Evolutionary conservation across 2,113 vertebrate genomes (phyloP), one percentile per base, ranked within the genome.

Genomic region (Anas platyrhynchos): DNA sequence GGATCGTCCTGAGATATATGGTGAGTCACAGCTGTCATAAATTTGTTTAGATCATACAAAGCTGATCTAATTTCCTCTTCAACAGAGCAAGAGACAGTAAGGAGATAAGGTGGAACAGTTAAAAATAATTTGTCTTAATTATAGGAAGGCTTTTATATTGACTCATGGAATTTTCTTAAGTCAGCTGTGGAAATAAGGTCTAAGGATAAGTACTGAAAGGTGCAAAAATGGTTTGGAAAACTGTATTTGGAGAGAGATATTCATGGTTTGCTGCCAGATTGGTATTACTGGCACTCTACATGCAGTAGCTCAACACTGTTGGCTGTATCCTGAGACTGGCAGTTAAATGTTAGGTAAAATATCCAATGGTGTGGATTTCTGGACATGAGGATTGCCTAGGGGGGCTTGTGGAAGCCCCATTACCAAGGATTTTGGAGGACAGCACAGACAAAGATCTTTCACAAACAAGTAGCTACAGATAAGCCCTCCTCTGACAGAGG

Each of bases 51-150:
- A 81, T 76, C 50, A 20, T 38, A 71, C 25, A 58, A 66, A 81
- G 61, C 26, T 76, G 58, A 71, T 76, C 52, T 85, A 55, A 84
- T 88, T 91, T 91, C 68, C 36, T 80, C 17, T 75, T 66, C 54
- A 22, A 48, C 18, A 48, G 62, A 59, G 44, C 50, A 71, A 83
- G 41, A 56, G 48, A 85, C 43, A 79, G 23, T 9, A 46, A 80
- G 75, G 74, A 76, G 68, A 55, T 66, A 71, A 84, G 43, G 56
- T 80, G 17, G 4, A 61, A 13, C n/a, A 22, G 56, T 17, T 48
- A 34, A 48, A 76, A 76, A 41, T 22, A 2, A 69, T 75, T 76
- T 76, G 34, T 48, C 56, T 71, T 80, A 17, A 61, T 48, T 16
- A 71, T 32, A 59, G 50, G 38, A 80, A 71, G 52, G 34, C 21